Conservation (phyloP, 2,797 vertebrate genomes). For the Sebastes vulpes region DNA sequence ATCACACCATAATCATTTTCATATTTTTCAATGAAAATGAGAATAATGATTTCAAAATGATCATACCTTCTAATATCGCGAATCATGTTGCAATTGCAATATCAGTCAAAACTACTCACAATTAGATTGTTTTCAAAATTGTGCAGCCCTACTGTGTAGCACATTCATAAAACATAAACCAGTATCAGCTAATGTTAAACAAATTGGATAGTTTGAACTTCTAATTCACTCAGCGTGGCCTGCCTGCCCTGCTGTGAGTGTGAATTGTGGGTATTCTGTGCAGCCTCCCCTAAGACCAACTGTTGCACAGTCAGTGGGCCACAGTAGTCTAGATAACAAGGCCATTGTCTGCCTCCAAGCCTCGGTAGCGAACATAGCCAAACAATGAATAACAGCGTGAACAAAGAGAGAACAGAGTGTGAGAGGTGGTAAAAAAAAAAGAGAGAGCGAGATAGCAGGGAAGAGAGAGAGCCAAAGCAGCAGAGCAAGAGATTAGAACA, state of each 20-base stretch:
- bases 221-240: slow-evolving; percentile 11
- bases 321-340: slow-evolving; percentile 68
- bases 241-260: slow-evolving; percentile 29
- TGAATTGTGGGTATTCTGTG: slow-evolving; percentile 44
- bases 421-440: slow-evolving; percentile 43
- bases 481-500: slow-evolving; percentile 37
- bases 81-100: too few species aligned
- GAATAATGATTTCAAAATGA: too few species aligned
- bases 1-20: too few species aligned
- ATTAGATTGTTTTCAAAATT: too few species aligned
- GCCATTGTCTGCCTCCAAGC: slow-evolving; percentile 68
- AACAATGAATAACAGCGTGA: slow-evolving; percentile 73
- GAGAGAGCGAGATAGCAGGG: background rate
- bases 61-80: too few species aligned
- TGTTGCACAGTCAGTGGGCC: slow-evolving; percentile 67
- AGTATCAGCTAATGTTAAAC: slow-evolving; percentile 3
- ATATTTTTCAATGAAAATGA: too few species aligned
- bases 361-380: slow-evolving; percentile 61
- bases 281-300: slow-evolving; percentile 52
- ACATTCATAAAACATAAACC: slow-evolving; percentile 1
- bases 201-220: slow-evolving; percentile 22
- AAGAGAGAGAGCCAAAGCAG: slow-evolving; percentile 44
- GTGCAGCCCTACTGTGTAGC: background rate
- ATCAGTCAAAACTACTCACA: too few species aligned
- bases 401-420: slow-evolving; percentile 67